Evolutionary conservation across 2,797 vertebrate genomes (phyloP).

Genomic region (Pempheris klunzingeri): DNA sequence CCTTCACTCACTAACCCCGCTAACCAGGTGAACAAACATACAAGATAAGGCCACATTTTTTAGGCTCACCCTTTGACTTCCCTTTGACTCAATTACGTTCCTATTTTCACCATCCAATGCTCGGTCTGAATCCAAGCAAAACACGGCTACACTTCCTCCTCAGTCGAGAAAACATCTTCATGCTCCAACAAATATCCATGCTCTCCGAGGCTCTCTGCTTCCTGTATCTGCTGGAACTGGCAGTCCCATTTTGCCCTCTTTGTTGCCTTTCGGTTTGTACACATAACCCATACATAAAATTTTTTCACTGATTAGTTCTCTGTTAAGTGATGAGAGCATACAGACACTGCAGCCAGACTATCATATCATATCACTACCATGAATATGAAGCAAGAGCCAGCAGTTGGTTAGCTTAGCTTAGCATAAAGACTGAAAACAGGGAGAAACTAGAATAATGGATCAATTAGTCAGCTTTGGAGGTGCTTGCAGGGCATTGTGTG

Average conservation of each 20-base stretch:
- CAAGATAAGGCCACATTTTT: conserved; percentile 84
- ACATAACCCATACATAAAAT: conserved; percentile 14
- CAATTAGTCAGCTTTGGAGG: not conserved
- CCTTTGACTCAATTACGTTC: conserved; percentile 66
- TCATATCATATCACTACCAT: not conserved
- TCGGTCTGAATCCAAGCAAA: conserved; percentile 71
- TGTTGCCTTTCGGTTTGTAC: conserved; percentile 37
- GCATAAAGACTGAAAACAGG: not conserved
- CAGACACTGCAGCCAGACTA: not conserved
- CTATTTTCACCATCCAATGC: conserved; percentile 66
- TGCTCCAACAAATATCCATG: conserved; percentile 67
- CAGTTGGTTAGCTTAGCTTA: too few species aligned
- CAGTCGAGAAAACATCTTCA: conserved; percentile 73
- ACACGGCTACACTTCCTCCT: conserved; percentile 72
- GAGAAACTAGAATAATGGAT: not conserved
- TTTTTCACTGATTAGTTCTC: too few species aligned
- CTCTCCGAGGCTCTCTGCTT: conserved; percentile 47
- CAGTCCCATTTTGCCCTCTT: conserved; percentile 34
- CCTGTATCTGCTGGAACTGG: conserved; percentile 52
- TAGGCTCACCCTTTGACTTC: conserved; percentile 73
- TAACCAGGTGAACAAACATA: conserved; percentile 88
- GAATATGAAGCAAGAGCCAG: not conserved
- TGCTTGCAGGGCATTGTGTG: not conserved
- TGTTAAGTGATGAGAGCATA: not conserved
- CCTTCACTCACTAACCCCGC: conserved; percentile 77